These are phyloP conservation scores for Campylomormyrus numenius DNA, from an alignment of 2,113 vertebrate species.

Conservation along the genomic window DNA sequence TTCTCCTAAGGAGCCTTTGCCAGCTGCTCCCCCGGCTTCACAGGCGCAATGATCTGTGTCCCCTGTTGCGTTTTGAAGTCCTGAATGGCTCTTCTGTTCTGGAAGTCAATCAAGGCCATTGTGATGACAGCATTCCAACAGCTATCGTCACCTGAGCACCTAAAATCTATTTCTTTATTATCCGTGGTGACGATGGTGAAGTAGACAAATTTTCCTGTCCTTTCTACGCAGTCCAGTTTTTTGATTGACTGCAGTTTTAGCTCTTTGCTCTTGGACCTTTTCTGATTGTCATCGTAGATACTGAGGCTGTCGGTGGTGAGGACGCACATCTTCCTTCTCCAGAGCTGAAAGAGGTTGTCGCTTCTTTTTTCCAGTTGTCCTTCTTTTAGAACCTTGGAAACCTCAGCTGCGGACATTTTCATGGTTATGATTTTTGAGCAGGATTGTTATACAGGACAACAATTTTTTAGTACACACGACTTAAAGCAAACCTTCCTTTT, in stretches of 20 bases:
- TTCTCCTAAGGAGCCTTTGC: not conserved
- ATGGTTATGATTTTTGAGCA: slow-evolving; percentile 41
- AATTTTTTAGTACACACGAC: not conserved
- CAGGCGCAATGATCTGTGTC: slow-evolving; percentile 58
- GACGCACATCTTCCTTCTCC: slow-evolving; percentile 90
- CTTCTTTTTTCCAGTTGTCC: slow-evolving; percentile 93
- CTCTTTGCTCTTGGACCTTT: slow-evolving; percentile 75
- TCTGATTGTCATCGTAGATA: slow-evolving; percentile 77
- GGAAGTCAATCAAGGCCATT: slow-evolving; percentile 90
- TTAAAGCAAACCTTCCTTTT: not conserved
- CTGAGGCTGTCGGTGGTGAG: slow-evolving; percentile 83
- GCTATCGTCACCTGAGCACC: slow-evolving; percentile 77
- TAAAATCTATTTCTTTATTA: slow-evolving; percentile 92
- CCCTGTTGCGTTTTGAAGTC: slow-evolving; percentile 80
- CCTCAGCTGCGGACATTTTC: slow-evolving; percentile 69
- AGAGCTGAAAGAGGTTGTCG: slow-evolving; percentile 87
- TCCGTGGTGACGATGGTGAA: slow-evolving; percentile 96
- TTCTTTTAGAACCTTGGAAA: slow-evolving; percentile 71
- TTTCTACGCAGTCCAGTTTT: slow-evolving; percentile 94
- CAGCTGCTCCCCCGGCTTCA: not conserved
- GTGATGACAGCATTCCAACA: slow-evolving; percentile 93
- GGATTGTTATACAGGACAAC: not conserved
- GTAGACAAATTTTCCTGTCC: slow-evolving; percentile 89
- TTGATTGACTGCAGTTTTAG: slow-evolving; percentile 80
- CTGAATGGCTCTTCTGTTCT: slow-evolving; percentile 88